Evolutionary conservation across 2,888 invertebrate genomes (phyloP), one percentile per base, ranked within the genome.

Genomic region (Noctuana brunneofusca): DNA sequence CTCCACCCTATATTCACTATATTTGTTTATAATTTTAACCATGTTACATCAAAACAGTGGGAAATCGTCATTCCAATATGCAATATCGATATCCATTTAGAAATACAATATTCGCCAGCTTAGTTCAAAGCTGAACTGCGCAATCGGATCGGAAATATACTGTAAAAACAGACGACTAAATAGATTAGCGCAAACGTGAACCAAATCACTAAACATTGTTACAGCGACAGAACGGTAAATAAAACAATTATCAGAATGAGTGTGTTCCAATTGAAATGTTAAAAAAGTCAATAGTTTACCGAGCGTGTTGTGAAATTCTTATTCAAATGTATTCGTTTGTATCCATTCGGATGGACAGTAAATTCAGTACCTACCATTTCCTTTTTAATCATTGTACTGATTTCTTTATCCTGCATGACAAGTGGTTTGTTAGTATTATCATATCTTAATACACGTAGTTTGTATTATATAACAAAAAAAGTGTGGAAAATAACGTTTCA

Each of bases 291-390:
- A 62, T 48, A 62, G 48, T 62, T 55, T 54, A 18, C 48, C 12
- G 54, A 60, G 54, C 60, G 60, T 60, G 60, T 22, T n/a, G 11
- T 46, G 54, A 59, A 57, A 54, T 60, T 32, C 49, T 60, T 60
- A 64, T 66, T 60, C 49, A 57, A 62, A 66, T 63, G 35, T 63
- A 71, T 22, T 71, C 65, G 12, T 11, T 20, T 46, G 46, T 12
- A 20, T 46, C 9, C 46, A 46, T 46, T 18, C 11, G 11, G 18
- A 20, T 46, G 20, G 20, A 46, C 14, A 14, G 14, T 41, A 41
- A 41, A 16, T 41, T 12, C 16, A 16, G 12, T 16, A 41, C 38
- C 14, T 16, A 41, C 38, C 14, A 16, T 41, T 41, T 41, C 2
- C 38, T 16, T 16, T 41, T 41, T 12, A 46, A 20, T 20, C 20